phyloP scores from a whole-genome alignment of 1,140 invertebrate species.

The Lysiphlebus fabarum region DNA sequence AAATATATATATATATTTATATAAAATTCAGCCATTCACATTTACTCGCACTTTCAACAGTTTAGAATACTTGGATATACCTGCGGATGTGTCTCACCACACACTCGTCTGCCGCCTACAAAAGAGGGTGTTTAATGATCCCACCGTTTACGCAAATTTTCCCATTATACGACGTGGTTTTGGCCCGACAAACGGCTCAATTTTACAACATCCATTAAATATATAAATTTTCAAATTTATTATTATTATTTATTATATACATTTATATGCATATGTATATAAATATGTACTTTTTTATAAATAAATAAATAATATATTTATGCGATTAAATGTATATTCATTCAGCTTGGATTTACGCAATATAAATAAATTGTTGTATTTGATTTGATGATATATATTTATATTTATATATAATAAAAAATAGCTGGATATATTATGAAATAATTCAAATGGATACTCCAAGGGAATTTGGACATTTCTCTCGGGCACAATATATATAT shows the following conservation, averaged over 20 bases:
- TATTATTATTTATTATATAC: not conserved
- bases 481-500: slow-evolving; percentile 30
- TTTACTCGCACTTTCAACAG: slow-evolving; percentile 24
- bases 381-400: not conserved
- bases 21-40: too few species aligned
- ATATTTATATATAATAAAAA: slow-evolving; percentile 31
- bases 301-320: slow-evolving; percentile 4
- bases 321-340: too few species aligned
- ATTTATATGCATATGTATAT: not conserved
- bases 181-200: slow-evolving; percentile 45
- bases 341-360: too few species aligned
- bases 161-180: slow-evolving; percentile 55
- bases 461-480: slow-evolving; percentile 20
- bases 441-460: slow-evolving; percentile 34
- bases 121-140: slow-evolving; percentile 48
- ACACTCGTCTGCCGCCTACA: slow-evolving; percentile 35
- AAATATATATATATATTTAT: too few species aligned
- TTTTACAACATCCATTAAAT: slow-evolving; percentile 21
- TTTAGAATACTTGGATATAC: slow-evolving; percentile 28
- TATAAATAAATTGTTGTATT: too few species aligned
- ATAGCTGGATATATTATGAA: slow-evolving; percentile 32
- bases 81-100: slow-evolving; percentile 28
- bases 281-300: not conserved
- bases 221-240: too few species aligned
- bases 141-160: slow-evolving; percentile 57